These are phyloP conservation scores for Cynaeus angustus DNA, from an alignment of 2,888 invertebrate genomes.

Conservation along the genomic window DNA sequence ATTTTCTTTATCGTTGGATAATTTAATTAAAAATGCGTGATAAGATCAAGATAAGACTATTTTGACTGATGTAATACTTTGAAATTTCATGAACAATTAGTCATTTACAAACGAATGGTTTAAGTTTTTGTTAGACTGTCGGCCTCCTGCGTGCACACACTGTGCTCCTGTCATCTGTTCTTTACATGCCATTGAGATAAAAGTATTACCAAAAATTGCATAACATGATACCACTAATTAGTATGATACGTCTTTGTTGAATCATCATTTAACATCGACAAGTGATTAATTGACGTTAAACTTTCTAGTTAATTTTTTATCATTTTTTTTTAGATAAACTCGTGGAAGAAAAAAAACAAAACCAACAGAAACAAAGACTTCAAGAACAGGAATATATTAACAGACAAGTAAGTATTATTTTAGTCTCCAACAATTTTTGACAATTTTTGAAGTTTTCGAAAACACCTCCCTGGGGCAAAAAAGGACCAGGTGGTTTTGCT, in stretches of 20 bases:
- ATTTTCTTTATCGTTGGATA: too few relatives aligned
- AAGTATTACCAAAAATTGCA: not conserved
- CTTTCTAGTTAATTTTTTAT: not conserved
- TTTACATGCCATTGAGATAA: not conserved
- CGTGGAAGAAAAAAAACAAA: slow-evolving; percentile 72
- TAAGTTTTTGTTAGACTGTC: not conserved
- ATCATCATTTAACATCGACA: slow-evolving; percentile 20
- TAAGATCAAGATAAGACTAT: not conserved
- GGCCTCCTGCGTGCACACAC: slow-evolving; percentile 12
- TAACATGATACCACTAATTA: slow-evolving; percentile 15
- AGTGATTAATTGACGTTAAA: not conserved
- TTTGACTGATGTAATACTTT: too few relatives aligned
- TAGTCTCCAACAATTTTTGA: slow-evolving; percentile 33
- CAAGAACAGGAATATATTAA: slow-evolving; percentile 74
- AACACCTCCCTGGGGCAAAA: slow-evolving; percentile 78
- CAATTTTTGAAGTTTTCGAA: slow-evolving; percentile 64
- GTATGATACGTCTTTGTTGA: slow-evolving; percentile 21
- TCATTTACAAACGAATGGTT: not conserved
- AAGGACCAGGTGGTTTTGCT: slow-evolving; percentile 81
- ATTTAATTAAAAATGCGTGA: not conserved
- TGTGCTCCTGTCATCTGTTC: slow-evolving; percentile 14
- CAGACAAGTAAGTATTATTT: slow-evolving; percentile 73
- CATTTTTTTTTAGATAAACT: slow-evolving; percentile 72
- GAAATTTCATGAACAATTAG: too few relatives aligned
- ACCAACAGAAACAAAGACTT: slow-evolving; percentile 68